Percentiles rank a stretch among this genome's conserved stretches.
These are phyloP conservation scores for Melipona quadrifasciata DNA, from an alignment of 1,140 invertebrate genomes.

Conservation along the genomic window DNA sequence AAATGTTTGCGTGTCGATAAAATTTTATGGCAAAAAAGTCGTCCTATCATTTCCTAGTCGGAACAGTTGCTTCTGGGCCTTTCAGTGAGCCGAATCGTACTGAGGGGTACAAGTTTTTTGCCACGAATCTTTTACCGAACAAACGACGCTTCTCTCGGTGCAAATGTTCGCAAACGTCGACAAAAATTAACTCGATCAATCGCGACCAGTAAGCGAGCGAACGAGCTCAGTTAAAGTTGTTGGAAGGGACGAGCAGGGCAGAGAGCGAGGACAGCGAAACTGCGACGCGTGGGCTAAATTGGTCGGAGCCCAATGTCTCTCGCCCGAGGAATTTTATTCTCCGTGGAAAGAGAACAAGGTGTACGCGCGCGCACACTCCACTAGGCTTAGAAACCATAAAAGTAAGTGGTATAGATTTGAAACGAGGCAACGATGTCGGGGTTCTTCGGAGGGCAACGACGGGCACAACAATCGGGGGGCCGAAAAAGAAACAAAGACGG, in stretches of 20 bases:
- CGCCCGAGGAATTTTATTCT: constrained; percentile 66
- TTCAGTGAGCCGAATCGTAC: no score
- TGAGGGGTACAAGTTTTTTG: no score
- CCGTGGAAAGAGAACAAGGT: constrained; percentile 57
- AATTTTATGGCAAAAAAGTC: no score
- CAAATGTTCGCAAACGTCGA: no score
- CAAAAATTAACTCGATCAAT: background rate
- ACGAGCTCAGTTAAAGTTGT: no score
- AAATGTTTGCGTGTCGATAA: no score
- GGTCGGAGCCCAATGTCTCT: constrained; percentile 34
- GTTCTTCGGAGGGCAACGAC: background rate
- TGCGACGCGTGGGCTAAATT: constrained; percentile 64
- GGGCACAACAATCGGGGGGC: background rate
- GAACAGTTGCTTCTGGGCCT: no score
- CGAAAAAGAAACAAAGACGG: constrained; percentile 21
- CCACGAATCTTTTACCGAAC: no score
- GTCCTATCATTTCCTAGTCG: no score
- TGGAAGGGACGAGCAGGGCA: constrained; percentile 19
- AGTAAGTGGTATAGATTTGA: constrained; percentile 79
- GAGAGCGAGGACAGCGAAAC: constrained; percentile 42
- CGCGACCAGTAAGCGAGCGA: no score
- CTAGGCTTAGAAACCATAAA: constrained; percentile 75
- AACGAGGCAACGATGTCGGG: constrained; percentile 44
- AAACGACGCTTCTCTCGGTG: no score
- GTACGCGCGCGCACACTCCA: constrained; percentile 68